A percentile compares a stretch with the other conserved stretches of the same genome.
phyloP scores from a whole-genome alignment of 2,797 vertebrate species.

The Hoplostethus atlanticus region DNA sequence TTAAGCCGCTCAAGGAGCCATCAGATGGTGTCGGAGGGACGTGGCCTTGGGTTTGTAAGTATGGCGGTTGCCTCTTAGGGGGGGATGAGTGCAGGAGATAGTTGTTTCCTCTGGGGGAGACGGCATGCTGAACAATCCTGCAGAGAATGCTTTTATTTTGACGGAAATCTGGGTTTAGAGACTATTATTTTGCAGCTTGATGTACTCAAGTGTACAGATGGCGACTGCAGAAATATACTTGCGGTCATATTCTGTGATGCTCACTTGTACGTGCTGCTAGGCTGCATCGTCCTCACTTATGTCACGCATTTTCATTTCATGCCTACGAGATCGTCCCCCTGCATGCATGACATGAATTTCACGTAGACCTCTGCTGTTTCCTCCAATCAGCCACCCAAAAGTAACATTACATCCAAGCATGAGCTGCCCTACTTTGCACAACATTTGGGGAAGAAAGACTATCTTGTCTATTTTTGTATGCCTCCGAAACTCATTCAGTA shows the following conservation, averaged over 20 bases:
- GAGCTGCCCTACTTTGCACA: conserved; percentile 67
- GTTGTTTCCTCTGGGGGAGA: background rate
- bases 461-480: conserved; percentile 68
- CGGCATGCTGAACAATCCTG: conserved; percentile 6
- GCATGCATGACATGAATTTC: background rate
- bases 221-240: too few species aligned
- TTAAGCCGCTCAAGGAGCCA: conserved; percentile 53
- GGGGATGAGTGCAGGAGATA: background rate
- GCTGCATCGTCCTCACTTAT: background rate
- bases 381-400: conserved; percentile 29
- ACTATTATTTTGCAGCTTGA: too few species aligned
- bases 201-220: too few species aligned
- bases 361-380: background rate
- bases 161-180: too few species aligned
- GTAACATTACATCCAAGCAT: conserved; percentile 43
- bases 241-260: background rate
- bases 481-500: conserved; percentile 43
- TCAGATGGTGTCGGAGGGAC: conserved; percentile 31
- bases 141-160: too few species aligned
- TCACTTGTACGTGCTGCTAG: background rate
- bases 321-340: background rate
- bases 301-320: conserved; percentile 10
- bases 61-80: conserved; percentile 27
- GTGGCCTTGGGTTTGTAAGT: conserved; percentile 20
- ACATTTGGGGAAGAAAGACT: conserved; percentile 63